Evolutionary conservation across 2,888 invertebrate species (phyloP), one percentile per base, ranked within the genome.

Genomic region (Xestia sexstrigata): DNA sequence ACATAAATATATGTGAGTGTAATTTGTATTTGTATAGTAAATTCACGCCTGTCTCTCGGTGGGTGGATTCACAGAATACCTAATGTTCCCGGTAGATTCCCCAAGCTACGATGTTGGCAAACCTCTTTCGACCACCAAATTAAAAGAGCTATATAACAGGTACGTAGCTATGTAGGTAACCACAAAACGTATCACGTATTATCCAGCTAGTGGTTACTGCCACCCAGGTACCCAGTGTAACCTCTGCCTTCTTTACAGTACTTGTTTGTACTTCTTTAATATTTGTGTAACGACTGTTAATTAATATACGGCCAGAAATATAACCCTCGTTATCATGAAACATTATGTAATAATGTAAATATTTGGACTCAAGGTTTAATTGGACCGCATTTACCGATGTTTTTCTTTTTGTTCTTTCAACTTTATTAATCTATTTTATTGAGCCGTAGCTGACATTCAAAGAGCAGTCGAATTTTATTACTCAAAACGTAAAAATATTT

Each of bases 81-180:
- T 76, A 88, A 88, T 87, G 86, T 81, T 73, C 81, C 75, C 77
- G 83, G 82, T 78, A 80, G 89, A 88, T 87, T 88, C 86, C 89
- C 88, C 78, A 81, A 87, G 88, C 86, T 87, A 65, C 87, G 78
- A 78, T 84, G 86, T 87, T 84, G 87, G 87, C 82, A 80, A 84
- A 85, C 89, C 89, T 86, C 85, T 88, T 87, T 88, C 89, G 81
- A 87, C 88, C 87, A 87, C 89, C 81, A 86, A 88, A 88, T 88
- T 88, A 88, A 88, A 88, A 88, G 80, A 76, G 79, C 83, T 84
- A 88, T 85, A 81, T 79, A 82, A 73, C 78, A 82, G 79, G 76
- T 85, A 77, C 66, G 47, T 47, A 70, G 55, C 65, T 81, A 67
- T 81, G 84, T 85, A 78, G 78, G 79, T 76, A 49, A 78, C 81